Base-by-base conservation (phyloP, 2,797 vertebrate genomes). In the Calcarius lapponicus region DNA sequence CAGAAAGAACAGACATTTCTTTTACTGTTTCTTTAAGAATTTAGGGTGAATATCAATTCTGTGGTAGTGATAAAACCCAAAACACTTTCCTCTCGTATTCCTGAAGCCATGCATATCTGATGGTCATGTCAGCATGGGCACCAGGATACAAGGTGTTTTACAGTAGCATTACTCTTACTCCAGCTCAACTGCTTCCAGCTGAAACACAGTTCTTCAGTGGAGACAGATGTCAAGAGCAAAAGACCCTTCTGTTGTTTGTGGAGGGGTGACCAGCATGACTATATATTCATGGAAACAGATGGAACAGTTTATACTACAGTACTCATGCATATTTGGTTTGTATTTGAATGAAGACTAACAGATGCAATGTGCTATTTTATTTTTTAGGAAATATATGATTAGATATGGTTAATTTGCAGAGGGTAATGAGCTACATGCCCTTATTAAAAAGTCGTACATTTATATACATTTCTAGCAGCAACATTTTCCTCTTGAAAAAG, bases 351-450 rank as follows among this genome's bases (percentile, higher is more conserved):
- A 95, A 86, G 90, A 80, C 69, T 92, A 96, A 93, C 95, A 97
- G 95, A 96, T 96, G 95, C 85, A 92, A 90, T 50, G 85, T 88
- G 90, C 90, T 95, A 91, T 96, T 93, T 88, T 89, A 88, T 91
- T 95, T 94, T 97, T 96, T 96, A 89, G 93, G 94, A 95, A 96
- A 95, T 95, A 91, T 91, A 95, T 57, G 83, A 94, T 94, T 97
- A 94, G 95, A 91, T 91, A 93, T 62, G 91, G 93, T 87, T 94
- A 95, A 96, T 95, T 97, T 97, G 92, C 86, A 86, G 94, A 95
- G 88, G 96, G 93, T 94, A 97, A 97, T 91, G 92, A 96, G 85
- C 80, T 93, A 95, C 92, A 92, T 84, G 95, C 83, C 88, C 93
- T 93, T 87, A 95, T 88, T 93, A 96, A 95, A 84, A 94, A 91